Evolutionary conservation across 2,888 invertebrate genomes (phyloP).

Genomic region (Oscheius sp.): DNA sequence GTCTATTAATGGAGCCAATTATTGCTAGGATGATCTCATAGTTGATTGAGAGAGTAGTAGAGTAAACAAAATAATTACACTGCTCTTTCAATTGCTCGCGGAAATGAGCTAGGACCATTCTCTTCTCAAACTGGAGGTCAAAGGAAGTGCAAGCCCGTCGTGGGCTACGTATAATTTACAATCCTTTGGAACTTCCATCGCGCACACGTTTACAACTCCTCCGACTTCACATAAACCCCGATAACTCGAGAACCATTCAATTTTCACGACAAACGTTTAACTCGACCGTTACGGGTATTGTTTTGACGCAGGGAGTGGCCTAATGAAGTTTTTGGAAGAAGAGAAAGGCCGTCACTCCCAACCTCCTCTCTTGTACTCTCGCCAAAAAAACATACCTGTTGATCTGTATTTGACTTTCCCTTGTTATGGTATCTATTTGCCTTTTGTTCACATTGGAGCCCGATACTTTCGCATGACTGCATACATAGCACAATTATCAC

Average conservation of each 20-base stretch:
- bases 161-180: too few species aligned
- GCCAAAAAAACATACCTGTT: too few species aligned
- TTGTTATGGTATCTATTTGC: background rate
- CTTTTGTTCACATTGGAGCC: background rate
- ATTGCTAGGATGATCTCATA: too few species aligned
- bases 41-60: too few species aligned
- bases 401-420: background rate
- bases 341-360: too few species aligned
- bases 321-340: background rate
- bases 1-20: too few species aligned
- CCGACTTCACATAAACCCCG: background rate
- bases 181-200: too few species aligned
- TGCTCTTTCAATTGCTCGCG: background rate
- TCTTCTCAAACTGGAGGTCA: too few species aligned
- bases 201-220: background rate
- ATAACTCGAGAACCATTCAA: background rate
- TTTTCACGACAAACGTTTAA: too few species aligned
- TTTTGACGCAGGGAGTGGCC: background rate
- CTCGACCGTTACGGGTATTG: conserved; percentile 1
- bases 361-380: too few species aligned
- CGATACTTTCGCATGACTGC: conserved; percentile 13
- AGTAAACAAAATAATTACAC: too few species aligned
- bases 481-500: conserved; percentile 16
- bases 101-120: background rate
- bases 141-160: too few species aligned